Percentiles rank a stretch among this genome's conserved stretches.
Evolutionary conservation across 2,797 vertebrate species (phyloP).

Genomic region (Neomorphus geoffroyi): DNA sequence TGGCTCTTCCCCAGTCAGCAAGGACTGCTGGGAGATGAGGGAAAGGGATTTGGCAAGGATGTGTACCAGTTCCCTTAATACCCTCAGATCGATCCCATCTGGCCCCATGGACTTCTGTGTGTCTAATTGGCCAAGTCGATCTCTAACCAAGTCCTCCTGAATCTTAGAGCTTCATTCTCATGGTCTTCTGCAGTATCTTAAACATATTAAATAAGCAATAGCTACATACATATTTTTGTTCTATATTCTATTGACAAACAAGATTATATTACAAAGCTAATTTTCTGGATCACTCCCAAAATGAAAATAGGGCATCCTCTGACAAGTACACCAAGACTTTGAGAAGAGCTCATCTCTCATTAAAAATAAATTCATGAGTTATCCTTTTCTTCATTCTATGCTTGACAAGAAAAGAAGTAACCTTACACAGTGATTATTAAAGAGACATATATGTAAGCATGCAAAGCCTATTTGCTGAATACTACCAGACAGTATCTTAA

Average conservation of each 20-base stretch:
- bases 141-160: too few species aligned
- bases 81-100: too few species aligned
- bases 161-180: too few species aligned
- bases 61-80: too few species aligned
- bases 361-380: neutral
- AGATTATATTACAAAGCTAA: neutral
- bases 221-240: neutral
- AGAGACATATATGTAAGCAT: neutral
- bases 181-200: too few species aligned
- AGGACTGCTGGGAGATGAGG: too few species aligned
- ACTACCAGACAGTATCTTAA: neutral
- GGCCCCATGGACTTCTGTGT: too few species aligned
- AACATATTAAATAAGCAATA: neutral
- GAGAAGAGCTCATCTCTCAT: neutral
- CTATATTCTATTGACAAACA: neutral
- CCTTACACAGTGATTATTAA: neutral
- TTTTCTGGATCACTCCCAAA: neutral
- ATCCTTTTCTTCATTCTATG: neutral
- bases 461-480: neutral
- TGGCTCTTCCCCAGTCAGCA: too few species aligned
- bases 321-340: neutral
- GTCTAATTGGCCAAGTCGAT: too few species aligned
- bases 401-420: neutral
- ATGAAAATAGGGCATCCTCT: neutral
- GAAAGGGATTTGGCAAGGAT: too few species aligned